A percentile compares a stretch with the other conserved stretches of the same genome.
Conservation (phyloP, 2,113 vertebrate genomes). For the Rhabdomys dilectus region DNA sequence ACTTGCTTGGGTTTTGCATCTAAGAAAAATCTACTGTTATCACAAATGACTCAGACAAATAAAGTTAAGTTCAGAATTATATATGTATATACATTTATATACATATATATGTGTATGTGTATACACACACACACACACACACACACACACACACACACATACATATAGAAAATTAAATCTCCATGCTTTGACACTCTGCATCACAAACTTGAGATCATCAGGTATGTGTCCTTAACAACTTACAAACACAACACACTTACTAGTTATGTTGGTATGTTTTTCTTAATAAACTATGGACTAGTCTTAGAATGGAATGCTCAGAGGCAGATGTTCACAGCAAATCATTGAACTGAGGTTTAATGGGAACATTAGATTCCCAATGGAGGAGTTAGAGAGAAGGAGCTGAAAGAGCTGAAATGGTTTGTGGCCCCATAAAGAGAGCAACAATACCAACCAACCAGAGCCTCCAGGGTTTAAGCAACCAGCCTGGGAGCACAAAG, state of each 20-base stretch:
- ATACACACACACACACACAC: too few species aligned
- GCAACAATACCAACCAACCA: too few species aligned
- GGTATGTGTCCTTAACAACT: background rate
- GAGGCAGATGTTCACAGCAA: too few species aligned
- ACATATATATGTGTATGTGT: too few species aligned
- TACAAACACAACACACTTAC: background rate
- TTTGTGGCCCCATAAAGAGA: too few species aligned
- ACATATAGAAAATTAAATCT: background rate
- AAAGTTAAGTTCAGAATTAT: background rate
- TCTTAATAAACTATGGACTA: background rate
- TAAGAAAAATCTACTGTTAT: background rate
- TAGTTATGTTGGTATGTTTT: background rate
- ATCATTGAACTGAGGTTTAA: too few species aligned
- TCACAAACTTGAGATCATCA: background rate
- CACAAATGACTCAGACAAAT: background rate
- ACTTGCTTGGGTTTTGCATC: background rate
- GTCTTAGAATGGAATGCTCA: background rate
- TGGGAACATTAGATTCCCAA: too few species aligned
- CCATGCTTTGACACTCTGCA: background rate
- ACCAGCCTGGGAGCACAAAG: too few species aligned
- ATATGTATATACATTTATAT: background rate
- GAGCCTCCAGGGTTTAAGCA: too few species aligned
- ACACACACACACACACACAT: too few species aligned
- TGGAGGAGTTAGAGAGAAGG: too few species aligned
- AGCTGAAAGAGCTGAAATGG: too few species aligned